A percentile compares a stretch with the other conserved stretches of the same genome.
These are phyloP conservation scores for Tachycineta bicolor DNA, from an alignment of 2,113 vertebrate species.

Conservation along the genomic window DNA sequence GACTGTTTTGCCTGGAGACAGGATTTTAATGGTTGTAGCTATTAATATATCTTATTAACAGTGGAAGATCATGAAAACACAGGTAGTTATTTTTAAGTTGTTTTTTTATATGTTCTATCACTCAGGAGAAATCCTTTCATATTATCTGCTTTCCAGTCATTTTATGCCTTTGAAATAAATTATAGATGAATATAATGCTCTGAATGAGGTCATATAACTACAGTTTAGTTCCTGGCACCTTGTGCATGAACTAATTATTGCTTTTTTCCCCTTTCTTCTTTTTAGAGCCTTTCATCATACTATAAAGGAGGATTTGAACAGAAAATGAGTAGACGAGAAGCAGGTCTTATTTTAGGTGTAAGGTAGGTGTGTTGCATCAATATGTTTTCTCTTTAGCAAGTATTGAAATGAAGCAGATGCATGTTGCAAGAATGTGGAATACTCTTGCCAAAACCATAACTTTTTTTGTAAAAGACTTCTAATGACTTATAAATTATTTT, in stretches of 20 bases:
- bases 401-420: neutral
- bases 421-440: neutral
- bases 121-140: neutral
- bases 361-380: conserved; percentile 79
- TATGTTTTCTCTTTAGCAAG: conserved; percentile 42
- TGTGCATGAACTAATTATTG: conserved; percentile 56
- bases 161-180: neutral
- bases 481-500: neutral
- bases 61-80: neutral
- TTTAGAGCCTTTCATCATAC: conserved; percentile 85
- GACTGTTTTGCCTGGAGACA: neutral
- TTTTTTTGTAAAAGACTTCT: neutral
- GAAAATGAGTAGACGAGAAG: conserved; percentile 93
- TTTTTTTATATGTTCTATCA: neutral
- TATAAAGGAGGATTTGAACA: conserved; percentile 97
- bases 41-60: neutral
- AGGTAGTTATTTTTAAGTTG: neutral
- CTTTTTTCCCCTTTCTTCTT: conserved; percentile 9
- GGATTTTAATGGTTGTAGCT: neutral
- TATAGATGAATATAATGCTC: neutral
- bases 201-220: neutral
- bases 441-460: neutral
- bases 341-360: conserved; percentile 90
- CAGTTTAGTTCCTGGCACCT: conserved; percentile 21
- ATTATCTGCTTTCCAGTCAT: neutral